Evolutionary conservation across 2,113 vertebrate genomes (phyloP).

Genomic region (Poecile atricapillus): DNA sequence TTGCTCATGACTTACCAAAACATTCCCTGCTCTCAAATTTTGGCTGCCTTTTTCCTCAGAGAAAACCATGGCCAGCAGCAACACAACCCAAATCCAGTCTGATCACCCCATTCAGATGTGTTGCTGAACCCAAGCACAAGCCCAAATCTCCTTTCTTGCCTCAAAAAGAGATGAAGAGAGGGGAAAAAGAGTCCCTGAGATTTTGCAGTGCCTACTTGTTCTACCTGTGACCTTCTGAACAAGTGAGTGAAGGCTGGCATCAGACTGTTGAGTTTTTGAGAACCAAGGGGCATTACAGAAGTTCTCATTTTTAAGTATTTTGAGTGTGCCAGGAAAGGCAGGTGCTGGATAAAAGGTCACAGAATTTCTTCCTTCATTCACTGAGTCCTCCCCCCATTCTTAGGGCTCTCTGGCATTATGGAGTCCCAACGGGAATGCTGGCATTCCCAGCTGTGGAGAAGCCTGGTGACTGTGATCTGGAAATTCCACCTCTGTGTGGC

Average conservation of each 20-base stretch:
- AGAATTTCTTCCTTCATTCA: neutral
- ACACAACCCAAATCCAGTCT: neutral
- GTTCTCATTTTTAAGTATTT: neutral
- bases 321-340: neutral
- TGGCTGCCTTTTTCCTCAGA: neutral
- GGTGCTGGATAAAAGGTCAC: neutral
- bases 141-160: neutral
- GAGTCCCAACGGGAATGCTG: neutral
- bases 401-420: neutral
- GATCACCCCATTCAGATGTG: neutral
- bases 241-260: neutral
- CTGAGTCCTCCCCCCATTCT: neutral
- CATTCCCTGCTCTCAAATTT: neutral
- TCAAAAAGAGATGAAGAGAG: neutral
- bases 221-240: neutral
- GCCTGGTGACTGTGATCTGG: neutral
- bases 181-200: neutral
- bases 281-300: neutral
- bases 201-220: neutral
- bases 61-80: neutral
- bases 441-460: neutral
- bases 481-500: neutral
- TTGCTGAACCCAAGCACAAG: neutral
- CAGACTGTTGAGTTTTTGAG: neutral
- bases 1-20: neutral